Evolutionary conservation across 2,888 invertebrate genomes (phyloP), one percentile per base, ranked within the genome.

Genomic region (Cephus runcator): DNA sequence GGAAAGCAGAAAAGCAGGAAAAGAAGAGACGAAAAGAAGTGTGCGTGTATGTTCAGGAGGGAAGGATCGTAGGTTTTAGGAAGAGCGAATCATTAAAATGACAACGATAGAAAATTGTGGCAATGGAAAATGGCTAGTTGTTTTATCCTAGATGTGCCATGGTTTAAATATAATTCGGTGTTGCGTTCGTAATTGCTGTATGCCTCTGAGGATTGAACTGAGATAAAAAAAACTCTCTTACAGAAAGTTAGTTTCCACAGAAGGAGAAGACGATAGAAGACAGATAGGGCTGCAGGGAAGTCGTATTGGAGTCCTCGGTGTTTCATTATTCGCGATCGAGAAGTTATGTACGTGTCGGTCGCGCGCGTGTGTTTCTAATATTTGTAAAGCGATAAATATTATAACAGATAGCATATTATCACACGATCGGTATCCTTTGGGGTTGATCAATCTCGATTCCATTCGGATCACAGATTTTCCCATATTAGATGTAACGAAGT

Each of bases 401-500:
- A 56, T 56, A 74, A 74, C 73, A 77, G 34, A 75, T 73, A 69
- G 75, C 76, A 73, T 78, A 71, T 31, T 71, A 15, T 34, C 33
- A 6, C 33, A 71, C 31, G 71, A 71, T 71, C 80, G 23, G 74
- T 35, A 74, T 36, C 34, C n/a, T 74, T 36, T n/a, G 74, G 31
- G 71, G 1, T 12, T 11, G 30, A 71, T 23, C 9, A 71, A 71
- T 30, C 71, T 71, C 23, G 30, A 15, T 31, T 33, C 71, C 71
- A 34, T 31, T 34, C 30, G 30, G 30, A 71, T 30, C 9, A 30
- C 12, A 33, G 34, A 34, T 15, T 74, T 74, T 74, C 74, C 76
- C 83, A 86, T 87, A 86, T 87, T 88, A 89, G 88, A 85, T 86
- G 85, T 88, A 89, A 88, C 84, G 86, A 90, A 86, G 88, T 91